Evolutionary conservation across 1,140 invertebrate genomes (phyloP).

Genomic region (Globodera ellingtonae): DNA sequence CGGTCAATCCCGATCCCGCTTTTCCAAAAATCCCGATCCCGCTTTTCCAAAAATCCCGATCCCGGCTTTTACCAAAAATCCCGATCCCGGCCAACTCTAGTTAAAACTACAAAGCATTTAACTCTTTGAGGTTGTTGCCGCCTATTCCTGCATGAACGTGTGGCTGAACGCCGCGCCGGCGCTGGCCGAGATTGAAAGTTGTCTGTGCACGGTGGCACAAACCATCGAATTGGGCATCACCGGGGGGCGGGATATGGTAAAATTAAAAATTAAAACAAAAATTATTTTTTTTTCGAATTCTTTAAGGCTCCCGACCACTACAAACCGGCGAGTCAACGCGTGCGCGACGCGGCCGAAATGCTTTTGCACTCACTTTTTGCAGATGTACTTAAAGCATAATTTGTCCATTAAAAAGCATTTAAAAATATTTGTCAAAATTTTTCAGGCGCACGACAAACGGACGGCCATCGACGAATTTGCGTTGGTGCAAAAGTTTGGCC

Average conservation of each 20-base stretch:
- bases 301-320: slow-evolving; percentile 45
- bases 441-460: neutral
- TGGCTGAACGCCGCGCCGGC: slow-evolving; percentile 87
- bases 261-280: neutral
- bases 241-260: slow-evolving; percentile 78
- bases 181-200: slow-evolving; percentile 86
- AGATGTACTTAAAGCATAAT: slow-evolving; percentile 16
- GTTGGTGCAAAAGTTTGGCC: slow-evolving; percentile 54
- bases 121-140: slow-evolving; percentile 75
- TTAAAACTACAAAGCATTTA: neutral
- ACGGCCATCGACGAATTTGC: slow-evolving; percentile 51
- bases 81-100: neutral
- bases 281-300: neutral
- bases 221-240: slow-evolving; percentile 96
- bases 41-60: no score
- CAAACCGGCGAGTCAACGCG: slow-evolving; percentile 62
- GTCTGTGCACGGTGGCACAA: slow-evolving; percentile 86
- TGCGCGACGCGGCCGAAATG: slow-evolving; percentile 59
- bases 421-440: neutral
- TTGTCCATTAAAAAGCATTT: neutral
- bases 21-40: no score
- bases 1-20: no score
- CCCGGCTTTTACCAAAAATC: no score
- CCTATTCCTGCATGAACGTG: slow-evolving; percentile 84
- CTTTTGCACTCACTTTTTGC: slow-evolving; percentile 55